These are phyloP conservation scores for Rhagophthalmus giganteus DNA, from an alignment of 2,888 invertebrate genomes.

Conservation along the genomic window DNA sequence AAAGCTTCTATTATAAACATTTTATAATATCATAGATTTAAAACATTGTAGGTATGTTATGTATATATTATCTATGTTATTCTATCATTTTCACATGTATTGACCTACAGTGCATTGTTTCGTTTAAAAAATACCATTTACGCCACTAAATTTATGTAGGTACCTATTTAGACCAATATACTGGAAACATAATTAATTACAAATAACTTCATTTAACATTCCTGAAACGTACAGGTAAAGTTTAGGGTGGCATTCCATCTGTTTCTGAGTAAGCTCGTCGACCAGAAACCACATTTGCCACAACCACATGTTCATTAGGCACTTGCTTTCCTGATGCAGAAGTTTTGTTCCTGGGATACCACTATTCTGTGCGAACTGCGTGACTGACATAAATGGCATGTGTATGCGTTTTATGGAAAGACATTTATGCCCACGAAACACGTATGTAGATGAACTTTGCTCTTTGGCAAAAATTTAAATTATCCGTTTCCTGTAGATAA, in stretches of 20 bases:
- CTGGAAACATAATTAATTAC: constrained; percentile 15
- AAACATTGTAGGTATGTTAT: too few relatives aligned
- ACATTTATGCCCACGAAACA: constrained; percentile 8
- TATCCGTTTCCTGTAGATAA: constrained; percentile 12
- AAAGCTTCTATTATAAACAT: too few relatives aligned
- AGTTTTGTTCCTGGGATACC: constrained; percentile 12
- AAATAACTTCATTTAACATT: constrained; percentile 11
- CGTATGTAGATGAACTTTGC: constrained; percentile 21
- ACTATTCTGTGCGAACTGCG: constrained; percentile 10
- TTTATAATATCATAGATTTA: too few relatives aligned
- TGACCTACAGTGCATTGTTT: too few relatives aligned
- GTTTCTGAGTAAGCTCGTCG: constrained; percentile 10
- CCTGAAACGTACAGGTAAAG: constrained; percentile 13
- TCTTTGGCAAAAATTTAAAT: constrained; percentile 7
- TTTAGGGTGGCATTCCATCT: constrained; percentile 18
- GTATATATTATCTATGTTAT: too few relatives aligned
- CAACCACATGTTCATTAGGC: constrained; percentile 25
- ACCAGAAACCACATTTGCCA: constrained; percentile 17
- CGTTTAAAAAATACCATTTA: too few relatives aligned
- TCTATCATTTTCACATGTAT: too few relatives aligned
- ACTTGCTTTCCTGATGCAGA: constrained; percentile 7
- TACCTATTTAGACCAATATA: constrained; percentile 1
- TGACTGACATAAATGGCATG: constrained; percentile 17
- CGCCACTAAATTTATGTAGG: not conserved
- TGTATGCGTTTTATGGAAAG: constrained; percentile 6